Evolutionary conservation across 2,113 vertebrate genomes (phyloP), one percentile per base, ranked within the genome.

Genomic region (Copsychus sechellarum): DNA sequence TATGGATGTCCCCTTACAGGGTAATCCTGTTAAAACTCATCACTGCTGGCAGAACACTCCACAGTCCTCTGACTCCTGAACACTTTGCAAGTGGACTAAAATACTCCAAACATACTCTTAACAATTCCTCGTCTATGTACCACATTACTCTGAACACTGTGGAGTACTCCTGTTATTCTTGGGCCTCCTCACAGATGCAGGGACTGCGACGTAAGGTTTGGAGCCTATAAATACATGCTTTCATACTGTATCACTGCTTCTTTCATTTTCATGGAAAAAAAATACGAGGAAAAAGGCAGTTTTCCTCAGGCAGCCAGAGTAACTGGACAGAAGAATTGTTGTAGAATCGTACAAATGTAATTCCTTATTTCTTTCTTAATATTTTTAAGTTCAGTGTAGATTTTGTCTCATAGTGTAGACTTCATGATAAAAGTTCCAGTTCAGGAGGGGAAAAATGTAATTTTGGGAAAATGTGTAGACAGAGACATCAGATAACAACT

Each of bases 401-500:
- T 70, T 92, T 96, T 88, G 28, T 93, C n/a, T 67, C 22, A 5
- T 9, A 69, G 13, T 38, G 24, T 73, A 85, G 43, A 15, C 45
- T 93, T 95, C 81, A 56, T 69, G 66, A 85, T 92, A 91, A 77
- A 51, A 69, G 33, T 51, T 83, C 29, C 45, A 10, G 40, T 86
- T 94, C 66, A 81, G 72, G 20, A 90, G 34, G 40, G 77, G 67
- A 33, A 81, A 89, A 92, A 93, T 91, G 86, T 94, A 43, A 33
- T 94, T 81, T 74, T 87, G 91, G 85, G 71, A 94, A 93, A 85
- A 96, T 24, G 65, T 81, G 82, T 92, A 91, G 93, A 96, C 83
- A 95, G 91, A 95, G 94, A 72, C 26, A 12, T 83, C 76, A 95
- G 95, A 96, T 97, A 95, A 95, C 72, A 86, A 96, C 85, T 94